Percentiles rank a stretch among this genome's conserved stretches.
These are phyloP conservation scores for Scopus umbretta DNA, from an alignment of 2,113 vertebrate species.

Conservation along the genomic window DNA sequence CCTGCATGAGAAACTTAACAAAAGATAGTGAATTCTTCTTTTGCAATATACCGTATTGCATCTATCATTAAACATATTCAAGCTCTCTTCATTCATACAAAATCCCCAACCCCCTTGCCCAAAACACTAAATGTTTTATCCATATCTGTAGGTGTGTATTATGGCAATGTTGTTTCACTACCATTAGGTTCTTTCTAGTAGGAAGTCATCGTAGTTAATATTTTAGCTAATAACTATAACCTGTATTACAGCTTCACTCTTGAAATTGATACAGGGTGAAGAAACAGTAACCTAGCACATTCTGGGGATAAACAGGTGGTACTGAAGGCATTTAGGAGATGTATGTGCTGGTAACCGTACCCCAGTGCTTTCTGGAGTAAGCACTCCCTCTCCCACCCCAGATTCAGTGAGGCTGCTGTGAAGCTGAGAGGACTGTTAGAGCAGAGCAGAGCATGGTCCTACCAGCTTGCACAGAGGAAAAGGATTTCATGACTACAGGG, in stretches of 20 bases:
- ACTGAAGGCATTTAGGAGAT: not conserved
- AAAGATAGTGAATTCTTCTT: not conserved
- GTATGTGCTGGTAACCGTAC: not conserved
- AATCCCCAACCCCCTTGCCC: not conserved
- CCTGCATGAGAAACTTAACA: not conserved
- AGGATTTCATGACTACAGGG: not conserved
- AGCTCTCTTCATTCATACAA: not conserved
- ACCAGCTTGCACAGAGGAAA: not conserved
- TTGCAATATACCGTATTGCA: not conserved
- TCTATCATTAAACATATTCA: not conserved
- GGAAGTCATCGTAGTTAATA: not conserved
- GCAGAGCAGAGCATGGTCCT: not conserved
- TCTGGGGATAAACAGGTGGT: not conserved
- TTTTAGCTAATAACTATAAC: not conserved
- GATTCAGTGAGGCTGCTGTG: not conserved
- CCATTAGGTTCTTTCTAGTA: not conserved
- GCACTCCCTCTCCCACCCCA: not conserved
- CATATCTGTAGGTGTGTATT: not conserved
- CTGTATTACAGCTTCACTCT: not conserved
- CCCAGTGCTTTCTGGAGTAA: not conserved
- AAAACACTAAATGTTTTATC: not conserved
- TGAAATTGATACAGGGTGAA: not conserved
- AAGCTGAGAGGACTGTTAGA: not conserved
- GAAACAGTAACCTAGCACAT: not conserved
- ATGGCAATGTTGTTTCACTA: not conserved